A percentile compares a stretch with the other conserved stretches of the same genome.
These are phyloP conservation scores for Meteorus sp. DNA, from an alignment of 1,140 invertebrate species.

Conservation along the genomic window DNA sequence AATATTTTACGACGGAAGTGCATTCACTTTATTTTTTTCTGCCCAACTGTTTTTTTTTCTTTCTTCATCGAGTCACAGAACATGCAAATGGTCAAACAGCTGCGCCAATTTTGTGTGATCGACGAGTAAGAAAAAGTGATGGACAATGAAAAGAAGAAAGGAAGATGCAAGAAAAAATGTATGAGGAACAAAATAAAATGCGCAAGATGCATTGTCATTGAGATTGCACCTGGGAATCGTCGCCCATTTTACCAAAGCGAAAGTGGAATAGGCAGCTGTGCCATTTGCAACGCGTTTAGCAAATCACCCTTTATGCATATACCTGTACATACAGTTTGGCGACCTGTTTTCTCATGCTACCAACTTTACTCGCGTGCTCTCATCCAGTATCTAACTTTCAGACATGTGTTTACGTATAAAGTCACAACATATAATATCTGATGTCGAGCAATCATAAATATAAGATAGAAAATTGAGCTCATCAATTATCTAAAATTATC, in stretches of 20 bases:
- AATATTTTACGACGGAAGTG: no score
- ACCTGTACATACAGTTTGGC: neutral
- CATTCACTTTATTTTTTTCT: no score
- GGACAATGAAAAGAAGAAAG: neutral
- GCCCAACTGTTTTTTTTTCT: no score
- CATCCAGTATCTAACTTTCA: no score
- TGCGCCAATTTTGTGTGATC: neutral
- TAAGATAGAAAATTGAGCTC: neutral
- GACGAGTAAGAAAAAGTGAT: neutral
- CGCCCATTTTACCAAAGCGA: neutral
- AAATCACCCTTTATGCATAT: neutral
- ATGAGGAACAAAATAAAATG: neutral
- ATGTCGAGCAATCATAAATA: neutral
- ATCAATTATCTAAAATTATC: no score
- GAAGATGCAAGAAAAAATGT: neutral
- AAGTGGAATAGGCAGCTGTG: conserved; percentile 4
- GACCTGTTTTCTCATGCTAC: no score
- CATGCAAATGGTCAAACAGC: neutral
- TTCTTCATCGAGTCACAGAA: neutral
- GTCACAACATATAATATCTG: neutral
- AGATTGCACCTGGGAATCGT: conserved; percentile 15
- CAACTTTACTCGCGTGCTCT: neutral
- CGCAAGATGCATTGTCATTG: conserved; percentile 2
- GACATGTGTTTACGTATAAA: neutral
- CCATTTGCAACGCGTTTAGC: neutral